These are phyloP conservation scores for Mesorhabditis spiculigera DNA, from an alignment of 2,888 invertebrate species.

Conservation along the genomic window DNA sequence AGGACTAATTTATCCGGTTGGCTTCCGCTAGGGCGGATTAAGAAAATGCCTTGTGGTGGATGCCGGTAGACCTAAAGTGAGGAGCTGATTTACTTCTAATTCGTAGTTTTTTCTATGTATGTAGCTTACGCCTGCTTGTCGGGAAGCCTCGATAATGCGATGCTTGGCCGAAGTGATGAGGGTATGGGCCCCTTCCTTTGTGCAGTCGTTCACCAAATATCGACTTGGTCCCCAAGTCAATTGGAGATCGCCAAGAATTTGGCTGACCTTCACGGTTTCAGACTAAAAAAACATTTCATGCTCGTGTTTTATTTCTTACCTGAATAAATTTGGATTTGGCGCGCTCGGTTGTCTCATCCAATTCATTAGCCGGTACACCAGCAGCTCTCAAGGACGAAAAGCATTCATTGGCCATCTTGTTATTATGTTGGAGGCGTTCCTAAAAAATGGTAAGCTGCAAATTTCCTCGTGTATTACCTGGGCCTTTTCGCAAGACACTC, in stretches of 20 bases:
- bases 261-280: slow-evolving; percentile 17
- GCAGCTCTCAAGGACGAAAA: slow-evolving; percentile 6
- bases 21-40: slow-evolving; percentile 70
- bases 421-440: neutral
- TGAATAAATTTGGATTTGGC: slow-evolving; percentile 15
- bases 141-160: slow-evolving; percentile 63
- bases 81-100: no score
- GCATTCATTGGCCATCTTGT: slow-evolving; percentile 6
- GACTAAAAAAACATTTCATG: neutral
- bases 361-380: slow-evolving; percentile 10
- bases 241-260: slow-evolving; percentile 22
- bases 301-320: slow-evolving; percentile 11
- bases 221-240: slow-evolving; percentile 24
- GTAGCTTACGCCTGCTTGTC: slow-evolving; percentile 11
- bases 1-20: slow-evolving; percentile 30
- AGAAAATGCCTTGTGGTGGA: slow-evolving; percentile 78
- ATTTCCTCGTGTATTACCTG: neutral
- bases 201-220: slow-evolving; percentile 30
- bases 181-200: slow-evolving; percentile 29
- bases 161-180: slow-evolving; percentile 22
- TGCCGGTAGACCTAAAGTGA: slow-evolving; percentile 10
- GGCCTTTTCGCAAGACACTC: neutral
- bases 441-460: neutral
- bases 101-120: neutral
- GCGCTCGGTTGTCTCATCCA: slow-evolving; percentile 15